Conservation (phyloP, 1,140 invertebrate genomes). For the Phymorhynchus buccinoides region DNA sequence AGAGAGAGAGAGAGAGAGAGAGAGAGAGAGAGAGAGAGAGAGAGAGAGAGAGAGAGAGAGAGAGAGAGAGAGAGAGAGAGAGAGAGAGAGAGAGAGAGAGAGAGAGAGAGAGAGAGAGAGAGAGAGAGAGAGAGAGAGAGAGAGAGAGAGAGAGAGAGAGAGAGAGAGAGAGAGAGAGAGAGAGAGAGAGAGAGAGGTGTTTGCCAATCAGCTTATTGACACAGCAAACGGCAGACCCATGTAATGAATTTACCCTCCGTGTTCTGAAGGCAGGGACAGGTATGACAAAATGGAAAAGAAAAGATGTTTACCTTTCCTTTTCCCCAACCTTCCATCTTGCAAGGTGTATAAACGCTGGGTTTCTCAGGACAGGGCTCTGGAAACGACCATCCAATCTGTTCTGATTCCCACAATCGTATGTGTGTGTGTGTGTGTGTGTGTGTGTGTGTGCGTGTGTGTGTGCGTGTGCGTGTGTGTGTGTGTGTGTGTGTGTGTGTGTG, state of each 20-base stretch:
- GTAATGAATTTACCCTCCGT: background rate
- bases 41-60: background rate
- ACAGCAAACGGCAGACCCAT: background rate
- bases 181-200: background rate
- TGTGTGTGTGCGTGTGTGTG: conserved; percentile 37
- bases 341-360: background rate
- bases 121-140: conserved; percentile 26
- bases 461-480: conserved; percentile 27
- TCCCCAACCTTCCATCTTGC: background rate
- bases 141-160: conserved; percentile 20
- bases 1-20: background rate
- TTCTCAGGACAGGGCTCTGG: background rate
- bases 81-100: background rate
- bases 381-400: background rate
- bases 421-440: conserved; percentile 10
- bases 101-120: background rate
- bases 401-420: background rate
- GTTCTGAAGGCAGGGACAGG: background rate
- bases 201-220: background rate
- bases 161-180: conserved; percentile 1
- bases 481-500: background rate
- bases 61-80: background rate
- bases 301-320: background rate
- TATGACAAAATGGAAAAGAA: background rate
- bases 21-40: background rate